These are phyloP conservation scores for Cryptocheilus praepositus DNA, from an alignment of 2,888 invertebrate genomes.

Conservation along the genomic window DNA sequence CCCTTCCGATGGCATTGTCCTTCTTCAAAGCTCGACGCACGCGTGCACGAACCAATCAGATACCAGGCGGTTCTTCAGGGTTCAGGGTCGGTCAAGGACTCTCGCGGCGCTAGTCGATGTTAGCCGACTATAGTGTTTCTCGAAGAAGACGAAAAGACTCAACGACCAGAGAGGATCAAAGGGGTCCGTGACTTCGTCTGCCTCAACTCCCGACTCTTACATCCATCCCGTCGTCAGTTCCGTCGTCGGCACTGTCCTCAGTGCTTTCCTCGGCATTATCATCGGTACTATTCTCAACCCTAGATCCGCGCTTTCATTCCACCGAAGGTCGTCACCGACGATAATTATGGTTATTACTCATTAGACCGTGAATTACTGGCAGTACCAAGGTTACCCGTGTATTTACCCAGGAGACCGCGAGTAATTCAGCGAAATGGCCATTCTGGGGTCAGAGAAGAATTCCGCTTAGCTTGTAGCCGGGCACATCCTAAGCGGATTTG, in stretches of 20 bases:
- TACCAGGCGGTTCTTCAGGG: slow-evolving; percentile 61
- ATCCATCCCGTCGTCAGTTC: no score
- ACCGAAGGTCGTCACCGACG: slow-evolving; percentile 25
- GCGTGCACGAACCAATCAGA: slow-evolving; percentile 56
- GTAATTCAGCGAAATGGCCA: slow-evolving; percentile 9
- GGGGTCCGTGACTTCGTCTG: neutral
- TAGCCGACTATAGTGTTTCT: neutral
- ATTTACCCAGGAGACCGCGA: slow-evolving; percentile 7
- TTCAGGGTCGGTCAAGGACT: slow-evolving; percentile 75
- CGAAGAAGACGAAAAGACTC: neutral
- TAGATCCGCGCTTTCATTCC: neutral
- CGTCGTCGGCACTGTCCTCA: no score
- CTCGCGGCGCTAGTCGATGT: slow-evolving; percentile 38
- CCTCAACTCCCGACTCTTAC: neutral
- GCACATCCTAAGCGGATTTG: no score
- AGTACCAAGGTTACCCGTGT: slow-evolving; percentile 20
- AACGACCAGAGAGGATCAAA: slow-evolving; percentile 11
- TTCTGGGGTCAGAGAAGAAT: neutral
- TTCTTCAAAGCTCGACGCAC: slow-evolving; percentile 20
- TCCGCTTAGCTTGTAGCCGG: neutral
- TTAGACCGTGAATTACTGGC: slow-evolving; percentile 37
- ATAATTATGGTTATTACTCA: slow-evolving; percentile 50
- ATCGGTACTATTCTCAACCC: neutral
- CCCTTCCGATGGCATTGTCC: neutral
- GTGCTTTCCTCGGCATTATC: neutral